Percentiles rank a stretch among this genome's conserved stretches.
Evolutionary conservation across 2,888 invertebrate species (phyloP).

Genomic region (Spisula subtruncata): DNA sequence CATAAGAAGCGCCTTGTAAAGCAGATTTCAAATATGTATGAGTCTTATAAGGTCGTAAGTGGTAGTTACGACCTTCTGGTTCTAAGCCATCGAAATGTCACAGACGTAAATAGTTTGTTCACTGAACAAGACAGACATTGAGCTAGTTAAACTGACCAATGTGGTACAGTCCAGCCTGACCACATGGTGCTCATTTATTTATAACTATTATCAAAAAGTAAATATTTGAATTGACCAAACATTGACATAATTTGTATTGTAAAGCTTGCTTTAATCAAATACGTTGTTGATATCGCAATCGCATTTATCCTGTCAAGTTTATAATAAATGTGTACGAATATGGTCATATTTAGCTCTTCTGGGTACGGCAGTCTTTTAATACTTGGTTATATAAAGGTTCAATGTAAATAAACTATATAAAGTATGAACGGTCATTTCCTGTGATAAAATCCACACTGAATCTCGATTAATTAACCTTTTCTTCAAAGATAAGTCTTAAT

Average conservation of each 20-base stretch:
- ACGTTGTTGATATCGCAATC: background rate
- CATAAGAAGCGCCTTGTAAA: too few species aligned
- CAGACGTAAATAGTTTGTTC: conserved; percentile 5
- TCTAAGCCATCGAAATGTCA: too few species aligned
- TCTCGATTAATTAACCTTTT: background rate
- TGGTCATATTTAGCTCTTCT: background rate
- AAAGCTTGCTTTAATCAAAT: background rate
- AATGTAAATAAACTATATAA: conserved; percentile 11
- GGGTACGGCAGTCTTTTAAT: background rate
- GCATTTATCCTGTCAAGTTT: background rate
- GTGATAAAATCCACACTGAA: background rate
- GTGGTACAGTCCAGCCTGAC: background rate
- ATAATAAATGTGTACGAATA: background rate
- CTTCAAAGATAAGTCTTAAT: too few species aligned
- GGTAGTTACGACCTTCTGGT: too few species aligned
- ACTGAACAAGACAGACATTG: conserved; percentile 10
- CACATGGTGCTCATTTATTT: background rate
- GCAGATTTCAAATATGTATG: too few species aligned
- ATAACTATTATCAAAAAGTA: conserved; percentile 14
- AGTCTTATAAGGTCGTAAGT: too few species aligned
- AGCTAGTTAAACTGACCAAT: background rate
- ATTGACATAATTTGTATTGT: conserved; percentile 11
- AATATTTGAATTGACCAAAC: conserved; percentile 29
- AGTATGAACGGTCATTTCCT: background rate
- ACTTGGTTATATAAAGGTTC: background rate